phyloP scores from a whole-genome alignment of 2,797 vertebrate genomes.

The Stomatorhinus walkeri region DNA sequence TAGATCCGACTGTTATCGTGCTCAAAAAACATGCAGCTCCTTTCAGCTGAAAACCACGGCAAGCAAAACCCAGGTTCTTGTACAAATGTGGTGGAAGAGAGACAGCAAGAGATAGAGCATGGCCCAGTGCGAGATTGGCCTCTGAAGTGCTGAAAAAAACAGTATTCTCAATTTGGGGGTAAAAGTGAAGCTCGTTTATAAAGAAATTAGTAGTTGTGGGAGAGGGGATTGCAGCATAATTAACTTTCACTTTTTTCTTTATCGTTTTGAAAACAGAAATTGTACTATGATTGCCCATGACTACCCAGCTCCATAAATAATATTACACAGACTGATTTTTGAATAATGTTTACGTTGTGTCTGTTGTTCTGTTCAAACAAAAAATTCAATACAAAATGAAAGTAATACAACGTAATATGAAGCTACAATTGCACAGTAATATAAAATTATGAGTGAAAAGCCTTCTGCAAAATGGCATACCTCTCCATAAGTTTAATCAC shows the following conservation, averaged over 20 bases:
- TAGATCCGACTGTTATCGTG: not conserved
- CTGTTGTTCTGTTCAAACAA: not conserved
- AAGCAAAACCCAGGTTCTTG: not conserved
- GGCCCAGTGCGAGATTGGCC: not conserved
- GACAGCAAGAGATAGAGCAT: not conserved
- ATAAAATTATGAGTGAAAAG: not conserved
- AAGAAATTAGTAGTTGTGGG: not conserved
- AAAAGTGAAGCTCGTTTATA: not conserved
- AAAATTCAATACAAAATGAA: not conserved
- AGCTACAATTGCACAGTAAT: not conserved
- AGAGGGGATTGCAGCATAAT: not conserved
- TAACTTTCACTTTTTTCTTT: not conserved
- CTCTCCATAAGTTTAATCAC: not conserved
- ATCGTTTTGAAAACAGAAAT: not conserved
- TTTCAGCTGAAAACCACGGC: not conserved
- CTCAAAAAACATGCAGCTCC: not conserved
- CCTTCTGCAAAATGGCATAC: not conserved
- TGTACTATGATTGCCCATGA: not conserved
- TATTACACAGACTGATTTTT: not conserved
- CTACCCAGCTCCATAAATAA: not conserved
- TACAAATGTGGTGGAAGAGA: not conserved
- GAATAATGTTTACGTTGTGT: not conserved
- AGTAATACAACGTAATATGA: not conserved
- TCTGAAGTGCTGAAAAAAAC: not conserved
- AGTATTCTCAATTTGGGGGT: not conserved